Conservation (phyloP, 2,797 vertebrate species). For the Oceanodroma leucorhoa region DNA sequence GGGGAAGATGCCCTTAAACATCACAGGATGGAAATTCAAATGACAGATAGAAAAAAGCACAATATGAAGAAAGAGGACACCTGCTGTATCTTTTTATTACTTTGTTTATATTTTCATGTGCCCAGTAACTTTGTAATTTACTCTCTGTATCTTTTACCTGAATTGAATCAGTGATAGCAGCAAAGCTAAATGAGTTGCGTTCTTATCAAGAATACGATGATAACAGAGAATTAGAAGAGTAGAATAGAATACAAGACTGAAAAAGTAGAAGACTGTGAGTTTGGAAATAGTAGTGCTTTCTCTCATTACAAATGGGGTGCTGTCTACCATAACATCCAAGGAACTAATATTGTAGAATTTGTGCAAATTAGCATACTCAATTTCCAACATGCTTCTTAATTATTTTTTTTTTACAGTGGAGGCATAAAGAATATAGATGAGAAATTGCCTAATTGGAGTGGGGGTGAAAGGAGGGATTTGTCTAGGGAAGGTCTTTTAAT, state of each 20-base stretch:
- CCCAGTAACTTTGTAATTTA: neutral
- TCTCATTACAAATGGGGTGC: neutral
- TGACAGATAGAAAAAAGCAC: neutral
- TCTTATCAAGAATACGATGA: neutral
- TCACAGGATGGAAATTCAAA: neutral
- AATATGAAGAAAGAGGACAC: neutral
- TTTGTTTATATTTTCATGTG: neutral
- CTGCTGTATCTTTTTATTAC: neutral
- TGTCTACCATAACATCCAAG: neutral
- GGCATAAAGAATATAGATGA: neutral
- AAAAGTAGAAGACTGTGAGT: neutral
- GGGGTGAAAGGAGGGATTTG: neutral
- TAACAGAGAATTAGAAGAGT: neutral
- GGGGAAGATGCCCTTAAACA: neutral
- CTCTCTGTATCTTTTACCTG: neutral
- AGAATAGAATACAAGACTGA: neutral
- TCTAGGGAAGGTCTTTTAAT: neutral
- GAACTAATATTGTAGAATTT: neutral
- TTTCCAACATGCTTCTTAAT: neutral
- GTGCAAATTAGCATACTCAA: neutral
- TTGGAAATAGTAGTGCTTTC: neutral
- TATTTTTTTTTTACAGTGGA: neutral
- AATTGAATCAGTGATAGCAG: neutral
- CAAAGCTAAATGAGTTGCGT: neutral
- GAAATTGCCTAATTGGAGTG: neutral